phyloP scores from a whole-genome alignment of 1,140 invertebrate genomes.

The Cecropterus lyciades region DNA sequence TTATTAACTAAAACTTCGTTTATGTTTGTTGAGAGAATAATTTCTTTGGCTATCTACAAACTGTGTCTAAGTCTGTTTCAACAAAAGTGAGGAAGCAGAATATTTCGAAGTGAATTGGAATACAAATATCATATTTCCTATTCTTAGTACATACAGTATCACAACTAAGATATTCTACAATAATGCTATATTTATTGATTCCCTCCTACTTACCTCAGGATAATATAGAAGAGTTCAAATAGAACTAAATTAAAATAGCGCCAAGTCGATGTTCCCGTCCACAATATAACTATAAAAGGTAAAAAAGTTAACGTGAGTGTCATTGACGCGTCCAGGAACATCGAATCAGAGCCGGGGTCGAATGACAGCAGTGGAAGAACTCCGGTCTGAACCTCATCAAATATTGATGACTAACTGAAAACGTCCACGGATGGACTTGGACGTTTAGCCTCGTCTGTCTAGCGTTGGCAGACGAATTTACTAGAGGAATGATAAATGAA shows the following conservation, averaged over 20 bases:
- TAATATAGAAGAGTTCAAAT: not conserved
- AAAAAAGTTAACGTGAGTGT: slow-evolving; percentile 18
- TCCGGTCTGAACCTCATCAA: slow-evolving; percentile 72
- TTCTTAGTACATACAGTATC: too few relatives aligned
- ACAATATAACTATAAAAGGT: slow-evolving; percentile 7
- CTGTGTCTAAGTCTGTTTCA: too few relatives aligned
- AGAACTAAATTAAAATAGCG: slow-evolving; percentile 12
- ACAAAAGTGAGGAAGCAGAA: too few relatives aligned
- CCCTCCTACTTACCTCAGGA: too few relatives aligned
- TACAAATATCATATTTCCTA: too few relatives aligned
- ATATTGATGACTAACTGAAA: slow-evolving; percentile 72
- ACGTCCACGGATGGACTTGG: slow-evolving; percentile 43
- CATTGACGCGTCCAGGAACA: slow-evolving; percentile 25
- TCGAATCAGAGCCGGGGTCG: not conserved
- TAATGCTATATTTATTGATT: too few relatives aligned
- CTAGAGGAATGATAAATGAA: slow-evolving; percentile 63
- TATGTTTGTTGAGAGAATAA: not conserved
- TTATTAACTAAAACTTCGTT: too few relatives aligned
- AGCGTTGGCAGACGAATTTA: slow-evolving; percentile 46
- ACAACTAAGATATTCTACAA: too few relatives aligned
- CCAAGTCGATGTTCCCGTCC: not conserved
- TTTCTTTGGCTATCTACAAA: too few relatives aligned
- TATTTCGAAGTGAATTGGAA: too few relatives aligned
- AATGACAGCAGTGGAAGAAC: slow-evolving; percentile 42
- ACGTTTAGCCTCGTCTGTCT: slow-evolving; percentile 38